phyloP scores from a whole-genome alignment of 2,797 vertebrate species.

The Melanotaenia maccullochi region DNA sequence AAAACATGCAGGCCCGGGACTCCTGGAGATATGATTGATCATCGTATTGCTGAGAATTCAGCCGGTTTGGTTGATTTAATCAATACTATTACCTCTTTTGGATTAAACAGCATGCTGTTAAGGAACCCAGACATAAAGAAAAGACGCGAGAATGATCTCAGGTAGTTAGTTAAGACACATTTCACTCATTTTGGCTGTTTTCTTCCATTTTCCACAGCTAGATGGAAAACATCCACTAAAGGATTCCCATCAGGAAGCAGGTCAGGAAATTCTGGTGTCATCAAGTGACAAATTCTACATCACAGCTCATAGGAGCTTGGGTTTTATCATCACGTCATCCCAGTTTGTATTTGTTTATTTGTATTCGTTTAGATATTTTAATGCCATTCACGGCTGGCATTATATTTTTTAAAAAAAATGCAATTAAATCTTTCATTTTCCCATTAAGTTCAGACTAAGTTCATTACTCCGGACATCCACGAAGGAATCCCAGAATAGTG shows the following conservation, averaged over 20 bases:
- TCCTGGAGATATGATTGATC: conserved; percentile 92
- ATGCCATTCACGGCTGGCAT: too few species aligned
- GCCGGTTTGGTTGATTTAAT: conserved; percentile 81
- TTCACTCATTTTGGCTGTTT: neutral
- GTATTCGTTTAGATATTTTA: too few species aligned
- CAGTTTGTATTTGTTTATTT: too few species aligned
- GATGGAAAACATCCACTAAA: neutral
- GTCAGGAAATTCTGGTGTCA: neutral
- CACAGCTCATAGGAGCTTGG: neutral
- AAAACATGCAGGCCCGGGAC: conserved; percentile 84
- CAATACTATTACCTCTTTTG: conserved; percentile 80
- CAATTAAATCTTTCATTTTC: too few species aligned
- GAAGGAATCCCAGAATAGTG: too few species aligned
- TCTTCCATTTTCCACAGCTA: neutral
- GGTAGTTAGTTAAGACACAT: neutral
- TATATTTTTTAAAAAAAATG: too few species aligned
- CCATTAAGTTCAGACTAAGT: too few species aligned
- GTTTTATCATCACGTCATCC: too few species aligned
- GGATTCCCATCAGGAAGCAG: neutral
- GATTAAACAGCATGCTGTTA: conserved; percentile 60
- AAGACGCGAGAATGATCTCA: conserved; percentile 10
- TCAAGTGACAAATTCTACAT: neutral
- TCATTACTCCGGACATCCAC: too few species aligned
- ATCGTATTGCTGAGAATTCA: conserved; percentile 89
- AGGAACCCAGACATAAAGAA: conserved; percentile 25